Percentiles rank a stretch among this genome's conserved stretches.
Conservation (phyloP, 2,113 vertebrate genomes). For the Antechinus stuartii region DNA sequence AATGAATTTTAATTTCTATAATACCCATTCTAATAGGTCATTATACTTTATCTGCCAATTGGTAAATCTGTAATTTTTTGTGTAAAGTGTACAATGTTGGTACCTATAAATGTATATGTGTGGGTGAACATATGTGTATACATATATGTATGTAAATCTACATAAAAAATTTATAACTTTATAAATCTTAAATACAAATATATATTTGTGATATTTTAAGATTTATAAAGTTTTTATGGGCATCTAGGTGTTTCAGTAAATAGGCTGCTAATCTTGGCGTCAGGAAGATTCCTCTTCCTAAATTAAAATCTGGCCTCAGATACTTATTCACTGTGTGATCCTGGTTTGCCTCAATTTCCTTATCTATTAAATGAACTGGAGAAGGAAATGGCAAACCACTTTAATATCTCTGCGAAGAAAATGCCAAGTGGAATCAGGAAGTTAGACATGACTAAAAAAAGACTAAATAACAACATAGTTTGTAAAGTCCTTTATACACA, state of each 20-base stretch:
- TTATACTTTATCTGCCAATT: not conserved
- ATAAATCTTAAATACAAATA: too few relatives aligned
- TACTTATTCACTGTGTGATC: not conserved
- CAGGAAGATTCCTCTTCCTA: not conserved
- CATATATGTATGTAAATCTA: not conserved
- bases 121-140: too few relatives aligned
- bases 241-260: not conserved
- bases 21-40: not conserved
- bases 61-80: not conserved
- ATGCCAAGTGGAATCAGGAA: not conserved
- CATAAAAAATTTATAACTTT: too few relatives aligned
- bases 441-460: not conserved
- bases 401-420: not conserved
- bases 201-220: not conserved
- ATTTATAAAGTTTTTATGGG: not conserved
- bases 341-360: not conserved
- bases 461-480: not conserved
- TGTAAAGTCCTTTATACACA: too few relatives aligned
- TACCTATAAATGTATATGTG: not conserved
- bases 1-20: not conserved
- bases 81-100: too few relatives aligned
- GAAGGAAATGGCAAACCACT: not conserved
- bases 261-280: not conserved
- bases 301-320: not conserved
- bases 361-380: not conserved